These are phyloP conservation scores for Sinosuthora webbiana DNA, from an alignment of 2,113 vertebrate genomes.

Conservation along the genomic window DNA sequence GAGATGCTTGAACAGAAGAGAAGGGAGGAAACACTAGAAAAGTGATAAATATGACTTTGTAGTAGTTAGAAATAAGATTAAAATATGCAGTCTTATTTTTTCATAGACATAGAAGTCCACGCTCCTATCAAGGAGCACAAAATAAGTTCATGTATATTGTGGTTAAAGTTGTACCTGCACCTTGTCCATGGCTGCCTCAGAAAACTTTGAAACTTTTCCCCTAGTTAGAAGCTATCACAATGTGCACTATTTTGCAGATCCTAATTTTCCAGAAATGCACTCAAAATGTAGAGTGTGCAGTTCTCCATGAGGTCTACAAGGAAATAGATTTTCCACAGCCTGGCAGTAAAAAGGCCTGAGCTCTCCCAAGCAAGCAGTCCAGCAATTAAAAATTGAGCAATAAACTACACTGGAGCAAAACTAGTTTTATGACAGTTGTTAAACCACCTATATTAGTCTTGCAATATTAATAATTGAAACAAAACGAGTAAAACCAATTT, in stretches of 20 bases:
- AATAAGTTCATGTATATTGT: background rate
- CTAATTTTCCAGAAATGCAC: background rate
- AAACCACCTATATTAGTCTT: background rate
- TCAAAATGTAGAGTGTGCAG: background rate
- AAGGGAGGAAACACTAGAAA: background rate
- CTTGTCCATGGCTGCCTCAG: background rate
- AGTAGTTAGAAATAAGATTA: background rate
- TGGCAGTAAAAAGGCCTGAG: background rate
- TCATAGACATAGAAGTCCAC: background rate
- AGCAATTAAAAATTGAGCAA: background rate
- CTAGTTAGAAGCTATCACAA: background rate
- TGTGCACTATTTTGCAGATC: background rate
- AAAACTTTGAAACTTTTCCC: background rate
- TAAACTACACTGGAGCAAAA: background rate
- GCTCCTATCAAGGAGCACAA: background rate
- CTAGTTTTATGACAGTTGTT: slow-evolving; percentile 8
- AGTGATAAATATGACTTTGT: background rate
- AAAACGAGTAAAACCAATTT: background rate
- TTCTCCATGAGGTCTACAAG: background rate
- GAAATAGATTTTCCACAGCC: background rate
- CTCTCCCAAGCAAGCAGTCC: background rate
- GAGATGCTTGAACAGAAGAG: background rate
- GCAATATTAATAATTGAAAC: slow-evolving; percentile 22
- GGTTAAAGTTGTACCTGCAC: background rate
- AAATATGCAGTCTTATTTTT: background rate